Evolutionary conservation across 2,888 invertebrate genomes (phyloP).

Genomic region (Drepana falcataria): DNA sequence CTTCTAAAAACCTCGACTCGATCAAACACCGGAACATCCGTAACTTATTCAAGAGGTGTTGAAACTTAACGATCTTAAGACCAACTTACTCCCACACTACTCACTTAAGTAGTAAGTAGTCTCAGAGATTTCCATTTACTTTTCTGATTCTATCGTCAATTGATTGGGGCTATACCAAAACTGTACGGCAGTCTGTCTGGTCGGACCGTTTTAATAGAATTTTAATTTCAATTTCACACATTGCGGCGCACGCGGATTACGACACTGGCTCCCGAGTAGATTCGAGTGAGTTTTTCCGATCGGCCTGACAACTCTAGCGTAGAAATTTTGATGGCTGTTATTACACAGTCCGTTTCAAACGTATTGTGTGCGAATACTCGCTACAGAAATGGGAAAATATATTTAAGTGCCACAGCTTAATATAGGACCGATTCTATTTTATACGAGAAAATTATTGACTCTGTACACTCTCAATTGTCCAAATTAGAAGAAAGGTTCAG

Average conservation of each 20-base stretch:
- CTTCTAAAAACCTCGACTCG: neutral
- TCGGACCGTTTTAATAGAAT: slow-evolving; percentile 64
- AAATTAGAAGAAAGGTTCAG: neutral
- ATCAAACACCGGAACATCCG: neutral
- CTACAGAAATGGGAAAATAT: slow-evolving; percentile 40
- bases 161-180: slow-evolving; percentile 24
- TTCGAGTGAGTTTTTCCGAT: slow-evolving; percentile 60
- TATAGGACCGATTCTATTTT: too few species aligned
- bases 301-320: slow-evolving; percentile 59
- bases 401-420: too few species aligned
- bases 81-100: neutral
- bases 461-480: neutral
- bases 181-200: slow-evolving; percentile 40
- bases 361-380: slow-evolving; percentile 56
- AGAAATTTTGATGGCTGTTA: slow-evolving; percentile 69
- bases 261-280: slow-evolving; percentile 37
- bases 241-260: slow-evolving; percentile 57
- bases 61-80: neutral
- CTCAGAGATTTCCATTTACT: slow-evolving; percentile 5
- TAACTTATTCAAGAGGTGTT: neutral
- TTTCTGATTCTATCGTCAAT: slow-evolving; percentile 16
- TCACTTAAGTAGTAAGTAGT: neutral
- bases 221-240: slow-evolving; percentile 76
- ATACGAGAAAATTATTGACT: too few species aligned
- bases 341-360: slow-evolving; percentile 70